Base-by-base conservation (phyloP, 2,797 vertebrate species). In the Pangasius djambal region DNA sequence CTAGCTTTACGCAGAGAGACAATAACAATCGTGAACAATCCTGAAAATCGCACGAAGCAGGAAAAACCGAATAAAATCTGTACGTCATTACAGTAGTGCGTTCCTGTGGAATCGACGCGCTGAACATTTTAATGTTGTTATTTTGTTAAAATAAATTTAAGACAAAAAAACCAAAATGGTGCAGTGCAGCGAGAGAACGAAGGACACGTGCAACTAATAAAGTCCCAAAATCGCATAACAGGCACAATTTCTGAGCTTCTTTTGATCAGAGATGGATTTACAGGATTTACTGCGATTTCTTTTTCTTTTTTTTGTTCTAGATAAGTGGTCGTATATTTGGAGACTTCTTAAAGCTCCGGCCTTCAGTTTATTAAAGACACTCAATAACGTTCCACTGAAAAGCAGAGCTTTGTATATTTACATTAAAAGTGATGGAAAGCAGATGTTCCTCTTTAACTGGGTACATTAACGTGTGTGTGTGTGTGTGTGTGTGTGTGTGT, bases 371-470 rank as follows among this genome's bases (percentile, higher is more conserved):
- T 90, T 85, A 88, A 90, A 92, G 52, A 55, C 78, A 81, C 75
- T 88, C 79, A 61, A 78, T 91, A 89, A 91, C 81, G 85, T 89
- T 81, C 78, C 40, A 70, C 44, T 91, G 85, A 92, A 91, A 89
- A 87, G 77, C 89, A 74, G 74, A 70, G 83, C 88, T 88, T 52
- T 90, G 89, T 91, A 90, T 88, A 91, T 92, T 91, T 89, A 92
- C 88, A 91, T 90, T 59, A 34, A 91, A 81, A 69, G 1, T 65
- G 78, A 93, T 86, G 88, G 89, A 87, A 90, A 89, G 37, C 92
- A 91, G 91, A 90, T 83, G 40, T 67, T 85, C 37, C 48, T 86
- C 77, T 81, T 81, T 81, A 81, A 57, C 52, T 34, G 75, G 6
- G 15, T 77, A 22, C 78, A 57, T 12, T 34, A 57, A 81, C 9